Evolutionary conservation across 2,888 invertebrate genomes (phyloP), one percentile per base, ranked within the genome.

Genomic region (Spisula subtruncata): DNA sequence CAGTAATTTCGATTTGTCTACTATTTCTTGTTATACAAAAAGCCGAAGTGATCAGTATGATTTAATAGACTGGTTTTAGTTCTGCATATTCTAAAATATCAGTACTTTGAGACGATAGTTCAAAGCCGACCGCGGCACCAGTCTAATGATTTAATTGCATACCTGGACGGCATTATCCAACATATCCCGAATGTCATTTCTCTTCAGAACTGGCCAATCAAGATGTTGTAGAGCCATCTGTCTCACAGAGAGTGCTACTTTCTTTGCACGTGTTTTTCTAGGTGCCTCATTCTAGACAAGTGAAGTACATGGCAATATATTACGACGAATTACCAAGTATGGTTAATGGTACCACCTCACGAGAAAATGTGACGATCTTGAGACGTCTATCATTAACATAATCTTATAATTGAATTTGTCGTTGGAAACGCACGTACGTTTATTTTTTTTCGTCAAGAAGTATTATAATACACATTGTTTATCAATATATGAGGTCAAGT

Each of bases 141-240:
- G n/a, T n/a, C n/a, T n/a, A n/a, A n/a, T n/a, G n/a, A n/a, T n/a
- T n/a, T 2, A 5, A 41, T 41, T 41, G 41, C 20, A 81, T 88
- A 88, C 88, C 88, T 75, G 51, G 4, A 87, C 54, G 5, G 83
- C n/a, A n/a, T 89, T 82, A 18, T 71, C 46, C 4, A 89, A 75
- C 18, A 87, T 82, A 41, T 83, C 83, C 60, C 41, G 83, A 35
- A 60, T 35, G 12, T 56, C 20, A 46, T 51, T 71, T 4, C 83
- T 48, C 48, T 90, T 83, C 20, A 90, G 75, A n/a, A 82, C 89
- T 12, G 82, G 85, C 89, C 89, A 91, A 41, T 91, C 83, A 0
- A 91, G 46, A 48, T 84, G 32, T 81, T 85, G 85, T 18, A 87
- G 60, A 18, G 91, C 87, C 14, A 87, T 35, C 16, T 83, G 75